A percentile compares a stretch with the other conserved stretches of the same genome.
These are phyloP conservation scores for Belonocnema kinseyi DNA, from an alignment of 1,140 invertebrate species.

Conservation along the genomic window DNA sequence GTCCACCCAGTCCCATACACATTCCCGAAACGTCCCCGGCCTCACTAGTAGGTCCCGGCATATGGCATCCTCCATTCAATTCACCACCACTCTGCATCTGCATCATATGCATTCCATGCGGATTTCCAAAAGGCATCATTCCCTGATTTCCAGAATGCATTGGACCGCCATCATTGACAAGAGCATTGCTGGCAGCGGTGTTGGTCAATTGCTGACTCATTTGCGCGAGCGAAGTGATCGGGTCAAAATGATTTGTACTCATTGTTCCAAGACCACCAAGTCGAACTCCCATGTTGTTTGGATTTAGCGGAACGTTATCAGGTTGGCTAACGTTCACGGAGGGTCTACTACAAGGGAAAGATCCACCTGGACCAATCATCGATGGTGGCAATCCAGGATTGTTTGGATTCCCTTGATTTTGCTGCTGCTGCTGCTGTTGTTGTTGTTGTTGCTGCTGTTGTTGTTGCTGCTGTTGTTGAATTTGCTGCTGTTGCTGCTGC, in stretches of 20 bases:
- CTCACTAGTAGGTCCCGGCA: constrained; percentile 74
- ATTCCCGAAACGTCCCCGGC: constrained; percentile 76
- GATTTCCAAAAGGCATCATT: constrained; percentile 75
- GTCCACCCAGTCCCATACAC: constrained; percentile 76
- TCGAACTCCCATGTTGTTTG: constrained; percentile 82
- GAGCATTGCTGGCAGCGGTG: constrained; percentile 79
- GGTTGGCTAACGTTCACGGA: constrained; percentile 72
- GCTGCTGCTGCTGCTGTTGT: constrained; percentile 53
- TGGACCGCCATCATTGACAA: constrained; percentile 71
- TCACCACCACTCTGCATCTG: constrained; percentile 72
- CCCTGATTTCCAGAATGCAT: constrained; percentile 72
- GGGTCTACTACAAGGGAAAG: constrained; percentile 67
- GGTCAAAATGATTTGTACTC: constrained; percentile 87
- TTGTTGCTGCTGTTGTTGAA: constrained; percentile 56
- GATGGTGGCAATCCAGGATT: constrained; percentile 58
- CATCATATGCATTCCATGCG: constrained; percentile 76
- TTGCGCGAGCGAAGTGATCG: constrained; percentile 93
- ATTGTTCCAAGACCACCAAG: constrained; percentile 73
- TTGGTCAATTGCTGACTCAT: constrained; percentile 95
- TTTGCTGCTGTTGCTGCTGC: constrained; percentile 35
- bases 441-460: constrained; percentile 57
- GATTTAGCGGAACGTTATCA: constrained; percentile 90
- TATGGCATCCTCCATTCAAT: constrained; percentile 73
- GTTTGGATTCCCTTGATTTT: constrained; percentile 61
- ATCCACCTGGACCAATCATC: constrained; percentile 57